Evolutionary conservation across 2,797 vertebrate species (phyloP).

Genomic region (Euphonia xanthogaster): DNA sequence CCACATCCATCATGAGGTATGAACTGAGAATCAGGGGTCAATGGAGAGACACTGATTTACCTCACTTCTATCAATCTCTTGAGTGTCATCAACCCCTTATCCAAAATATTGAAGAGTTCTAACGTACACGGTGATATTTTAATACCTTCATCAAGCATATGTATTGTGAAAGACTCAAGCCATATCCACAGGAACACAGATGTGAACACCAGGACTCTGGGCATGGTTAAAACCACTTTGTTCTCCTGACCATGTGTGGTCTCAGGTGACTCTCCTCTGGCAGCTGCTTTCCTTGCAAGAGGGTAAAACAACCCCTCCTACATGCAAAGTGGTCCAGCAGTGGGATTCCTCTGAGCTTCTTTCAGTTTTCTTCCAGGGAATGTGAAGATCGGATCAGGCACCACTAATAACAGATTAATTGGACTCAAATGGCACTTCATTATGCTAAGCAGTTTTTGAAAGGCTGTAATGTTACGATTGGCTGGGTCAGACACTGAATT

Average conservation of each 20-base stretch:
- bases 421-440: neutral
- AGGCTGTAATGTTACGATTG: neutral
- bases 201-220: neutral
- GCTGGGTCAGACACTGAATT: neutral
- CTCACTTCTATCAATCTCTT: neutral
- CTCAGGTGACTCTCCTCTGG: neutral
- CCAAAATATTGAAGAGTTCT: neutral
- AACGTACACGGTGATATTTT: neutral
- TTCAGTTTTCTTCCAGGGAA: neutral
- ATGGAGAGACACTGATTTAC: neutral
- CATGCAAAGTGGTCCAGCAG: neutral
- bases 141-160: neutral
- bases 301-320: neutral
- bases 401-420: neutral
- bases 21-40: neutral
- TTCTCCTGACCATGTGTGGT: neutral
- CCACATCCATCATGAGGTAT: neutral
- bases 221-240: neutral
- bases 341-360: neutral
- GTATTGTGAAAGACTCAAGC: neutral
- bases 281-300: neutral
- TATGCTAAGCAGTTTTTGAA: neutral
- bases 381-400: neutral
- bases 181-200: neutral
- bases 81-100: neutral